Conservation (phyloP, 2,797 vertebrate genomes). For the Enteromius thamalakanensis region DNA sequence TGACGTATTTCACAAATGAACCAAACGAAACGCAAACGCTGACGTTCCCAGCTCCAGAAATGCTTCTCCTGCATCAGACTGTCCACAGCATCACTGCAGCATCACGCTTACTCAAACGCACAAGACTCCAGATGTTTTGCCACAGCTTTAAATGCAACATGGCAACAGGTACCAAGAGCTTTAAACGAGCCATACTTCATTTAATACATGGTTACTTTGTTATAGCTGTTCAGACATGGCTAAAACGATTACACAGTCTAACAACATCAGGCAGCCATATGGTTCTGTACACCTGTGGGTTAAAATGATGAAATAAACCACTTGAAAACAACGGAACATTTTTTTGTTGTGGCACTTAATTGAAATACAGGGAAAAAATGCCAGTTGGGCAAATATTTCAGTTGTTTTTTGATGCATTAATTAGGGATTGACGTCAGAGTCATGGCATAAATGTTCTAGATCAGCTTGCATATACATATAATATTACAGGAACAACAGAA, state of each 20-base stretch:
- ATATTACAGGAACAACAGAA: too few relatives aligned
- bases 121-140: slow-evolving; percentile 71
- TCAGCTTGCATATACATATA: neutral
- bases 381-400: neutral
- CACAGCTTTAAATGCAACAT: slow-evolving; percentile 68
- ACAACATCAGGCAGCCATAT: slow-evolving; percentile 77
- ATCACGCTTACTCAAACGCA: slow-evolving; percentile 15
- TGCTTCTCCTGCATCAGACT: neutral
- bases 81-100: neutral
- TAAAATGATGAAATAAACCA: slow-evolving; percentile 64
- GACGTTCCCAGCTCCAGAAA: neutral
- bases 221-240: slow-evolving; percentile 72
- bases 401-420: neutral
- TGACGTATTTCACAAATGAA: slow-evolving; percentile 3
- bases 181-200: slow-evolving; percentile 72
- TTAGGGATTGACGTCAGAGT: neutral
- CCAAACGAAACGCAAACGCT: slow-evolving; percentile 3
- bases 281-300: slow-evolving; percentile 65
- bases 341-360: neutral
- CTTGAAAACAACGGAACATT: slow-evolving; percentile 68
- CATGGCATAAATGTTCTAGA: neutral
- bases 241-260: slow-evolving; percentile 75
- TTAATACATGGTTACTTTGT: slow-evolving; percentile 75
- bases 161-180: slow-evolving; percentile 66
- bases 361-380: neutral